Conservation (phyloP, 2,113 vertebrate genomes). For the Natator depressus region DNA sequence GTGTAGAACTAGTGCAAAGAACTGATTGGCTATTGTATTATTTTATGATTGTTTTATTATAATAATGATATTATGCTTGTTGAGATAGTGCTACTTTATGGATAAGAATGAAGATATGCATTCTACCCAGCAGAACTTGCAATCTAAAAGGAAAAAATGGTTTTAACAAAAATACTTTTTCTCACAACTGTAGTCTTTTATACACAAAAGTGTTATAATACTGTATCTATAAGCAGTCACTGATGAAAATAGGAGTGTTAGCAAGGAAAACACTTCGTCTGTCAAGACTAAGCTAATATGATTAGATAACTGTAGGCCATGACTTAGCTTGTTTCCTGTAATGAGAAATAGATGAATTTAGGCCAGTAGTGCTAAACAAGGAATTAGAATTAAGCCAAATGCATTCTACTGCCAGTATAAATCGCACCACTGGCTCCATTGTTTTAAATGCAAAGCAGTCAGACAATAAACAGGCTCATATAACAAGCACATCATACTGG, state of each 20-base stretch:
- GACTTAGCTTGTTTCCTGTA: not conserved
- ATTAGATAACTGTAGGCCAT: not conserved
- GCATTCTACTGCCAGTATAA: not conserved
- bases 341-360: not conserved
- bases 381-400: not conserved
- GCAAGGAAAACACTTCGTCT: not conserved
- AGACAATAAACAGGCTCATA: not conserved
- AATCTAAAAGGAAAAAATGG: not conserved
- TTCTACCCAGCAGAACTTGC: not conserved
- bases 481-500: not conserved
- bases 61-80: not conserved
- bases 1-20: not conserved
- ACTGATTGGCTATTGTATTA: not conserved
- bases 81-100: not conserved
- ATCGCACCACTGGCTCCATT: not conserved
- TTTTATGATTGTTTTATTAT: not conserved
- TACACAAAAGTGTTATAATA: not conserved
- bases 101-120: not conserved
- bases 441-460: slow-evolving; percentile 13
- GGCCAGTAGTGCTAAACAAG: not conserved
- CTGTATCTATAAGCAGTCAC: not conserved
- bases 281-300: not conserved
- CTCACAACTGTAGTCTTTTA: not conserved
- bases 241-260: not conserved
- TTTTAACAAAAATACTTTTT: not conserved